Base-by-base conservation (phyloP, 1,140 invertebrate genomes). In the Apis dorsata region DNA sequence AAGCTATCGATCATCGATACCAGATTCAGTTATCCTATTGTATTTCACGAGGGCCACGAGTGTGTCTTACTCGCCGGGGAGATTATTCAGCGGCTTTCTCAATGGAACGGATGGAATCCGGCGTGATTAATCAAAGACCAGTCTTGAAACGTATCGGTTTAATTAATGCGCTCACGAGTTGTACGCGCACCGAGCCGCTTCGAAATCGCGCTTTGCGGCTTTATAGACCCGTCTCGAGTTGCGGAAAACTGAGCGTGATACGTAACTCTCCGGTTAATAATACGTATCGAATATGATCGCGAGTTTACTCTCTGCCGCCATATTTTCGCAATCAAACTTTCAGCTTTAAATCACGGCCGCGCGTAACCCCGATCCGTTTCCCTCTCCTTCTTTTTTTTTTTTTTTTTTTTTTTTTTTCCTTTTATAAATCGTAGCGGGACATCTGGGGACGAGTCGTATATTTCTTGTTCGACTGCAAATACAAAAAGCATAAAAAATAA, bases 1-100 rank as follows among this genome's bases (percentile, higher is more conserved):
- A 85, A 77, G 86, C 86, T 88, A 88, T 88, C 79, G 86, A 87
- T 88, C 86, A 88, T 88, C 87, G 87, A 88, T 88, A 88, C 78
- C 63, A 77, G 73, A 88, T 88, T 88, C 87, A 88, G 88, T 88
- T 88, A 88, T 81, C 84, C 85, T 83, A 88, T 88, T 88, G 87
- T 88, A 75, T 83, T 82, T 34, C 59, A 68, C 21, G 34, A 78
- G 78, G 34, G 63, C 59, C 69, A 44, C 83, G 82, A 78, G 62
- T 85, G 83, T 85, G 83, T 87, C 83, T 88, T 87, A 81, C 78
- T 75, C 60, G 53, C n/a, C 34, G n/a, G 21, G 17, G 71, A 57
- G 79, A 81, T 83, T 83, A 57, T 68, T 79, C 81, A 79, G 68
- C 66, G 59, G 66, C 62, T 69, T 77, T 77, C 63, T 77, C 80